Conservation (phyloP, 1,140 invertebrate genomes). For the Ctenoplectra terminalis region DNA sequence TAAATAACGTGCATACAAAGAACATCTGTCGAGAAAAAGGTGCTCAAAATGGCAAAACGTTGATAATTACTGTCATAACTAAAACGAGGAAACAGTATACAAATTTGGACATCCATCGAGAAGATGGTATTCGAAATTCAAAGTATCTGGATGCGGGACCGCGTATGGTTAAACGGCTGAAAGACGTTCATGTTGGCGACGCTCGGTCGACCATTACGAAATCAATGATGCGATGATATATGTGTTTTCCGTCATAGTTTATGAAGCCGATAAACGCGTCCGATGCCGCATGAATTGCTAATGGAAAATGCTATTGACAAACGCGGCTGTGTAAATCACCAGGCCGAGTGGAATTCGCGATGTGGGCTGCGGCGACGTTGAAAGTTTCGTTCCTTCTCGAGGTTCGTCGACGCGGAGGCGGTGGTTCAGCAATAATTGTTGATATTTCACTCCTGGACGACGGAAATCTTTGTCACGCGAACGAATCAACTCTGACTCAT, state of each 20-base stretch:
- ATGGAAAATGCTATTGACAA: conserved; percentile 68
- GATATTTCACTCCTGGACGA: conserved; percentile 20
- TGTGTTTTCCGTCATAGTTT: conserved; percentile 65
- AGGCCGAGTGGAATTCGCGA: conserved; percentile 40
- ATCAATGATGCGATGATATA: conserved; percentile 67
- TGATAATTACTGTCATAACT: too few relatives aligned
- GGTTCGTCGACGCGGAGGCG: conserved; percentile 37
- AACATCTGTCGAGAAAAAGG: too few relatives aligned
- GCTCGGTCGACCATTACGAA: conserved; percentile 56
- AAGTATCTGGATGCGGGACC: not conserved
- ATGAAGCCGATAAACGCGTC: conserved; percentile 67
- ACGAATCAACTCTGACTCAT: conserved; percentile 5
- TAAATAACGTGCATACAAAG: not conserved
- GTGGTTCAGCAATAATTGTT: conserved; percentile 32
- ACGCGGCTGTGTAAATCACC: conserved; percentile 62
- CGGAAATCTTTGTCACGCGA: conserved; percentile 31
- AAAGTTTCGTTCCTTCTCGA: conserved; percentile 37
- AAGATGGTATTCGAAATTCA: not conserved
- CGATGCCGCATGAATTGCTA: conserved; percentile 66
- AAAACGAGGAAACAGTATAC: too few relatives aligned
- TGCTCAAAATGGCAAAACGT: too few relatives aligned
- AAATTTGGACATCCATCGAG: not conserved
- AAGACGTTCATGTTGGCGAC: conserved; percentile 15
- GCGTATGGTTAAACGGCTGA: conserved; percentile 7
- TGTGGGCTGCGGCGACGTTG: conserved; percentile 39